Conservation (phyloP, 2,113 vertebrate genomes). For the Atherinomorus stipes region DNA sequence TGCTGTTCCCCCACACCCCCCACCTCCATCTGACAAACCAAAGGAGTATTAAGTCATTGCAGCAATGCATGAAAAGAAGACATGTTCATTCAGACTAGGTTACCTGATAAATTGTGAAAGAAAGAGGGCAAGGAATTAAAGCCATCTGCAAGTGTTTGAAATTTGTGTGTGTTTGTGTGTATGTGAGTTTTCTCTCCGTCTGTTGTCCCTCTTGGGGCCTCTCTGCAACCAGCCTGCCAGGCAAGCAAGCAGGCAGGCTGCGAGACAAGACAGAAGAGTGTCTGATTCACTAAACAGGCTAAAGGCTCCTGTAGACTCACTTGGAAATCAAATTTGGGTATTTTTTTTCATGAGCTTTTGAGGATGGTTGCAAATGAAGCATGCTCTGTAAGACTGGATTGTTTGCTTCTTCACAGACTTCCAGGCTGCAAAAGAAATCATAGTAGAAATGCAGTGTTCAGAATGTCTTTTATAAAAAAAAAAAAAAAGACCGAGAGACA, state of each 20-base stretch:
- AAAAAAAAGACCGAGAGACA: conserved; percentile 31
- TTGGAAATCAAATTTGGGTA: conserved; percentile 65
- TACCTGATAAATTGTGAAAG: conserved; percentile 76
- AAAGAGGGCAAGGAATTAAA: conserved; percentile 72
- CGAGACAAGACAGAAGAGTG: conserved; percentile 76
- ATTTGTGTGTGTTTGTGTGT: conserved; percentile 44
- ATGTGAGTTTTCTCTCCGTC: conserved; percentile 73
- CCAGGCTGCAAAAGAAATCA: conserved; percentile 11
- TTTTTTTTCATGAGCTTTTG: conserved; percentile 39
- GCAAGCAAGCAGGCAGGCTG: conserved; percentile 65
- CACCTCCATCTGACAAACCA: conserved; percentile 32
- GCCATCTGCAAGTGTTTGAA: conserved; percentile 78
- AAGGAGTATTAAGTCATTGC: conserved; percentile 62
- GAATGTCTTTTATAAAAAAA: too few species aligned
- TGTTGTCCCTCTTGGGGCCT: conserved; percentile 79
- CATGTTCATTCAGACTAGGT: conserved; percentile 49
- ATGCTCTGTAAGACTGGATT: conserved; percentile 17
- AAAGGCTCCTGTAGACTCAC: conserved; percentile 63
- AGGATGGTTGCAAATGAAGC: conserved; percentile 36
- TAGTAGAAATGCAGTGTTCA: conserved; percentile 7
- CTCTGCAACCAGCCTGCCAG: conserved; percentile 57
- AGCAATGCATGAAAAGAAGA: conserved; percentile 55
- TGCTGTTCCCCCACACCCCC: conserved; percentile 27
- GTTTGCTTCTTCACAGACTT: conserved; percentile 1
- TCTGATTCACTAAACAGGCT: conserved; percentile 75